Conservation (phyloP, 2,888 invertebrate genomes). For the Drosophila phalerata region DNA sequence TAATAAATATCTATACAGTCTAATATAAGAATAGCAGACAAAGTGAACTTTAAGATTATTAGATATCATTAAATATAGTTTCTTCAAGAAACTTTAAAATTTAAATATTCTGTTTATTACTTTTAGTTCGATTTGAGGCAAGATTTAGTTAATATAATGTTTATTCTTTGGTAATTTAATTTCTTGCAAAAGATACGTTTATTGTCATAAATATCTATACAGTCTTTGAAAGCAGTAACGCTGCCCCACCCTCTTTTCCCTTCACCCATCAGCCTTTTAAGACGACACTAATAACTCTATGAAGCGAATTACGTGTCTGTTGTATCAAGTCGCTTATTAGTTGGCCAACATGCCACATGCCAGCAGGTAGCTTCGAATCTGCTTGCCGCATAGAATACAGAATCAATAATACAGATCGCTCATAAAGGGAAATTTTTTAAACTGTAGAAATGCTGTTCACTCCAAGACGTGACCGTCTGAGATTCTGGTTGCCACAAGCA, state of each 20-base stretch:
- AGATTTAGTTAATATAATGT: too few species aligned
- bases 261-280: conserved; percentile 36
- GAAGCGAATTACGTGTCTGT: conserved; percentile 62
- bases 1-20: neutral
- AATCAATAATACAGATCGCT: conserved; percentile 65
- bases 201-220: neutral
- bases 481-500: conserved; percentile 13
- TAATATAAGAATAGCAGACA: neutral
- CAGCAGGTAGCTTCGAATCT: conserved; percentile 48
- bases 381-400: conserved; percentile 27
- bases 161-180: neutral
- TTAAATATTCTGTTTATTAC: neutral
- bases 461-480: conserved; percentile 55
- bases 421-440: conserved; percentile 73
- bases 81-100: too few species aligned
- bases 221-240: neutral
- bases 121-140: neutral
- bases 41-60: neutral
- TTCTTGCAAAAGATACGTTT: neutral
- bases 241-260: neutral
- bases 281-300: conserved; percentile 76
- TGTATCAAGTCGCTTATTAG: conserved; percentile 68
- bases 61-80: neutral
- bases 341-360: conserved; percentile 61
- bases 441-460: conserved; percentile 44